phyloP scores from a whole-genome alignment of 2,888 invertebrate species.

The Napeogenes sylphis region DNA sequence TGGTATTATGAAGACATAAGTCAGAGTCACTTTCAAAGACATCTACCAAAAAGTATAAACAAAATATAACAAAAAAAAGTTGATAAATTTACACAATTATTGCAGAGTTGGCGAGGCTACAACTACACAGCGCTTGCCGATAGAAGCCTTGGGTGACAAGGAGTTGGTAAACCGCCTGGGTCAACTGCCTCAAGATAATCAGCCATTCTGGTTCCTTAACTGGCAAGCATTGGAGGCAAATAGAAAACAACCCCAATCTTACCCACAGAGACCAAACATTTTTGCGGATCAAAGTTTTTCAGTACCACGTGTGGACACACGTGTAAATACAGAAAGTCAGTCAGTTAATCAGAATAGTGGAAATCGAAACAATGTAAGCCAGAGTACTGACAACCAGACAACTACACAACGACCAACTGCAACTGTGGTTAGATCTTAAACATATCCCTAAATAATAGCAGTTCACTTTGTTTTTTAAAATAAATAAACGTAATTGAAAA shows the following conservation, averaged over 20 bases:
- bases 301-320: too few relatives aligned
- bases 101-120: conserved; percentile 26
- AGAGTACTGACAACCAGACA: neutral
- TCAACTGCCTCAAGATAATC: conserved; percentile 78
- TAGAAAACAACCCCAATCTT: conserved; percentile 53
- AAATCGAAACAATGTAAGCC: neutral
- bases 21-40: neutral
- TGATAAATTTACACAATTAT: too few relatives aligned
- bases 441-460: neutral
- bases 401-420: neutral
- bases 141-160: conserved; percentile 81
- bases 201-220: conserved; percentile 85
- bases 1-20: too few relatives aligned
- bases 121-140: conserved; percentile 70
- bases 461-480: too few relatives aligned
- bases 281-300: conserved; percentile 36
- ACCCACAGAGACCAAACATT: conserved; percentile 40
- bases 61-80: too few relatives aligned
- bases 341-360: neutral
- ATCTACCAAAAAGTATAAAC: neutral
- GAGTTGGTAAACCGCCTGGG: conserved; percentile 77
- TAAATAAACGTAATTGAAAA: too few relatives aligned
- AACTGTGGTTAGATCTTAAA: conserved; percentile 1
- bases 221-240: conserved; percentile 79
- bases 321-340: neutral